Conservation (phyloP, 2,888 invertebrate species). For the Tetrapedia diversipes region DNA sequence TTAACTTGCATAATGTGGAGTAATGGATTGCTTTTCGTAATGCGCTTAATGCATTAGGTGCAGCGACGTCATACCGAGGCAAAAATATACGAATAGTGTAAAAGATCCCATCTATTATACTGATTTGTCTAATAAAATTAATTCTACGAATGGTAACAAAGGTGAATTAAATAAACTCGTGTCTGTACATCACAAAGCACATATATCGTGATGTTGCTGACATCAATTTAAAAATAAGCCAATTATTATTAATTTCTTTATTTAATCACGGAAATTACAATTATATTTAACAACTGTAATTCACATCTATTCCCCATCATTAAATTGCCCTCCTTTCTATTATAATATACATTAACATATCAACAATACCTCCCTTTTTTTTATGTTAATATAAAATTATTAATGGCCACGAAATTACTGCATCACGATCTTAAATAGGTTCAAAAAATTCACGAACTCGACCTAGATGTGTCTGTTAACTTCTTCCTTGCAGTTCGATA, state of each 20-base stretch:
- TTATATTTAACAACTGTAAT: too few relatives aligned
- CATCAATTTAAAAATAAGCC: too few relatives aligned
- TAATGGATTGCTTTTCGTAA: conserved; percentile 17
- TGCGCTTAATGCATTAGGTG: conserved; percentile 12
- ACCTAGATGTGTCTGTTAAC: not conserved
- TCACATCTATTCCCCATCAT: too few relatives aligned
- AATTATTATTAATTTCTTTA: too few relatives aligned
- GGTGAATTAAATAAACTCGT: not conserved
- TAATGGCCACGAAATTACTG: not conserved
- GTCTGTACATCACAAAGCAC: too few relatives aligned
- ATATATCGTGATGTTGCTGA: too few relatives aligned
- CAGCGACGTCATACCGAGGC: not conserved
- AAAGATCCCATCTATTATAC: not conserved
- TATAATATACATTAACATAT: too few relatives aligned
- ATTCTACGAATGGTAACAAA: not conserved
- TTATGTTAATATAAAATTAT: too few relatives aligned
- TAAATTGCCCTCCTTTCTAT: too few relatives aligned
- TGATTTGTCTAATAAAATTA: not conserved
- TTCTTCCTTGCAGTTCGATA: not conserved
- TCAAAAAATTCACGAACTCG: not conserved
- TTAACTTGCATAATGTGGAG: conserved; percentile 18
- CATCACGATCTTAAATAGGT: too few relatives aligned
- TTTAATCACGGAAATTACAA: too few relatives aligned
- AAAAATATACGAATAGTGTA: not conserved
- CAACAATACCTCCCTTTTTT: too few relatives aligned